phyloP scores from a whole-genome alignment of 2,113 vertebrate genomes.

The Burhinus bistriatus region DNA sequence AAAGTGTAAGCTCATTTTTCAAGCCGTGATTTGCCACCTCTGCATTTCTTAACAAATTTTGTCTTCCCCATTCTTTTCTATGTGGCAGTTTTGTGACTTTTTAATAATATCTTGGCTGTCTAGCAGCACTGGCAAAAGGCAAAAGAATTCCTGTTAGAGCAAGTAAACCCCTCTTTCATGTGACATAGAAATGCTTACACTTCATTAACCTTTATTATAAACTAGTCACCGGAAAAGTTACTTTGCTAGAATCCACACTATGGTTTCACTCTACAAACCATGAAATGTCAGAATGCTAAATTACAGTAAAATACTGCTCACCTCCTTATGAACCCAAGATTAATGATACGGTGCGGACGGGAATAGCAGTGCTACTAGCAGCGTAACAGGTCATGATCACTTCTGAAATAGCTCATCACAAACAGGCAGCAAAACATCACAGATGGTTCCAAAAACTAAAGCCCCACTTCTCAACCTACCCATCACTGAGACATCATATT shows the following conservation, averaged over 20 bases:
- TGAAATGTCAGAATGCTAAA: conserved; percentile 27
- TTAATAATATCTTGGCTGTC: neutral
- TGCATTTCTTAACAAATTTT: neutral
- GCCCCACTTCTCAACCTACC: conserved; percentile 72
- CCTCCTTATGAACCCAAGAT: conserved; percentile 65
- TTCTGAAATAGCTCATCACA: conserved; percentile 19
- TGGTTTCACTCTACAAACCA: conserved; percentile 38
- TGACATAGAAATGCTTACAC: conserved; percentile 1
- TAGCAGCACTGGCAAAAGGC: neutral
- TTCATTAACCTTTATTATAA: conserved; percentile 50
- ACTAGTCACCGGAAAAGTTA: conserved; percentile 51
- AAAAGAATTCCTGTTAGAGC: conserved; percentile 13
- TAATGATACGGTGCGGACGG: conserved; percentile 20
- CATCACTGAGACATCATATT: conserved; percentile 97
- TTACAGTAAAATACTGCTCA: conserved; percentile 53
- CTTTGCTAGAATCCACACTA: conserved; percentile 27
- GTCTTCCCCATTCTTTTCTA: neutral
- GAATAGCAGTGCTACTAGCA: neutral
- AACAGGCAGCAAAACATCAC: neutral
- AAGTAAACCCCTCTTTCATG: neutral
- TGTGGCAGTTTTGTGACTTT: neutral
- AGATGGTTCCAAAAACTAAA: neutral
- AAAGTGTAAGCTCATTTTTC: neutral
- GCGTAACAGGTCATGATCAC: neutral
- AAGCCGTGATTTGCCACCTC: neutral